Evolutionary conservation across 2,888 invertebrate species (phyloP).

Genomic region (Meloe dianella): DNA sequence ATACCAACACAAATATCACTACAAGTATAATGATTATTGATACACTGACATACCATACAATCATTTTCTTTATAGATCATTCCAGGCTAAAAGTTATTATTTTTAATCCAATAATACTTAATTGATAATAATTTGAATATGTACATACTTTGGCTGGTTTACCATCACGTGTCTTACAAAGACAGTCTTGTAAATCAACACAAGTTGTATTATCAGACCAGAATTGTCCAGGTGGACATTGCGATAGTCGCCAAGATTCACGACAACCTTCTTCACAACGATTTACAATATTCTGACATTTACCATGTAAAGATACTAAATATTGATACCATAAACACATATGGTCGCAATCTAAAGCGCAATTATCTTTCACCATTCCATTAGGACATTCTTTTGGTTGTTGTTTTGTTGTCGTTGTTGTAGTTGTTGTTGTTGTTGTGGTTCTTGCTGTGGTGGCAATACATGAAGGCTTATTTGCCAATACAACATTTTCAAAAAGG

Average conservation of each 20-base stretch:
- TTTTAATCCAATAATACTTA: not conserved
- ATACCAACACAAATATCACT: slow-evolving; percentile 61
- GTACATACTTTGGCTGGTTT: slow-evolving; percentile 68
- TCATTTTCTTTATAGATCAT: slow-evolving; percentile 66
- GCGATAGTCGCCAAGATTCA: slow-evolving; percentile 45
- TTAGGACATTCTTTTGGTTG: slow-evolving; percentile 46
- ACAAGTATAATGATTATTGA: slow-evolving; percentile 77
- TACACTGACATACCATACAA: slow-evolving; percentile 80
- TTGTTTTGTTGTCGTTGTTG: too few species aligned
- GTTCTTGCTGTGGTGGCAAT: too few species aligned
- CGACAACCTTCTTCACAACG: slow-evolving; percentile 55
- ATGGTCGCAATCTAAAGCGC: slow-evolving; percentile 75
- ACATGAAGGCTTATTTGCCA: not conserved
- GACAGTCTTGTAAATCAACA: slow-evolving; percentile 75
- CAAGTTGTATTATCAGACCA: slow-evolving; percentile 79
- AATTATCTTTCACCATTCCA: slow-evolving; percentile 68
- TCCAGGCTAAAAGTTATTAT: slow-evolving; percentile 69
- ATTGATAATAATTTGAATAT: not conserved
- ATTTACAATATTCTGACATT: not conserved
- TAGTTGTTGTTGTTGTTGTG: too few species aligned
- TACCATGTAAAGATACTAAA: not conserved
- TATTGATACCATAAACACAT: slow-evolving; percentile 68
- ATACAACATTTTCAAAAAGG: not conserved
- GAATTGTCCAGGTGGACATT: slow-evolving; percentile 66
- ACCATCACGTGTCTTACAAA: slow-evolving; percentile 72